Base-by-base conservation (phyloP, 2,888 invertebrate genomes). In the Chrysolina oricalcia region DNA sequence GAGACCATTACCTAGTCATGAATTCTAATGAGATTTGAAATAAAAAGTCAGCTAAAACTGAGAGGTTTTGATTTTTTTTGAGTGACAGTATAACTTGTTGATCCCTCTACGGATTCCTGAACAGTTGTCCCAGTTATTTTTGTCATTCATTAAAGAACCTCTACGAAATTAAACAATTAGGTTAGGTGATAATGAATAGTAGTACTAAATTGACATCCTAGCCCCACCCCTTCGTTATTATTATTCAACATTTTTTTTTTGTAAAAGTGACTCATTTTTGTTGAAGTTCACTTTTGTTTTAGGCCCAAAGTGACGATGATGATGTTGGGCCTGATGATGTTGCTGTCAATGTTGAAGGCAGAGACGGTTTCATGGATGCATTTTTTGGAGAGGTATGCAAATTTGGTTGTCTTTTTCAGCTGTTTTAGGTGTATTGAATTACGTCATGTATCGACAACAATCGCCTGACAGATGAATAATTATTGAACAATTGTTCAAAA, bases 301-400 rank as follows among this genome's bases (percentile, higher is more conserved):
- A 97, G 97, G 98, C 98, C 90, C 98, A 98, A 92, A 98, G 98
- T 91, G 98, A 98, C 91, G 96, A 96, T 88, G 98, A 98, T 91
- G 98, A 98, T 89, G 96, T 94, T 88, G 96, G 95, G 84, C 95
- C 95, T 83, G 97, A 97, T 90, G 98, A 98, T 89, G 97, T 97
- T 90, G 95, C 97, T 90, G 97, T 98, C 91, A 96, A 95, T 89
- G 96, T 98, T 88, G 98, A 98, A 90, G 95, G 95, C 84, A 92
- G 93, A 83, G 95, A 95, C 88, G 97, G 97, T 87, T 98, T 97
- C 91, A 99, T 99, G 98, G 98, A 99, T 90, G 98, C 98, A 90
- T 99, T 99, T 92, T 99, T 99, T 91, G 97, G 97, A 90, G 99
- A 99, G 94, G 97, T 97, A 89, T 91, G 92, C 88, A 65, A 17